A percentile compares a stretch with the other conserved stretches of the same genome.
Evolutionary conservation across 2,113 vertebrate species (phyloP).

Genomic region (Pardalotus punctatus): DNA sequence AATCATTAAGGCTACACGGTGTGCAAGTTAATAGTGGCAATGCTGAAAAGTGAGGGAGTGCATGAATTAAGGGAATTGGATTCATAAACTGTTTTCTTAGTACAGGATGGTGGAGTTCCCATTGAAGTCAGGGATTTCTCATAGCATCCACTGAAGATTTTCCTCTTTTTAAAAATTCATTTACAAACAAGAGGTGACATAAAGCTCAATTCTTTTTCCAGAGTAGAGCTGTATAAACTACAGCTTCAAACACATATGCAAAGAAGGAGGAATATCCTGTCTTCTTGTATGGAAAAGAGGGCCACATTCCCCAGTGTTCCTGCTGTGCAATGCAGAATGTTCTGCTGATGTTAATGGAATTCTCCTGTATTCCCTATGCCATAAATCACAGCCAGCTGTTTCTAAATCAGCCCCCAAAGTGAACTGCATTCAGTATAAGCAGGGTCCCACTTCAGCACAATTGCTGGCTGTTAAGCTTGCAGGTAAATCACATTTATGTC

Average conservation of each 20-base stretch:
- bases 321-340: neutral
- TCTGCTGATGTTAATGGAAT: neutral
- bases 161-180: neutral
- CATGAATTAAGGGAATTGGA: neutral
- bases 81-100: neutral
- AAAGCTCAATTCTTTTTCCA: neutral
- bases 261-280: neutral
- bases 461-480: neutral
- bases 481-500: conserved; percentile 21
- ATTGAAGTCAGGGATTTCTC: neutral
- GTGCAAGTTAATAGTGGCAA: conserved; percentile 6
- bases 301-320: neutral
- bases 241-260: neutral
- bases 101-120: neutral
- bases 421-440: neutral
- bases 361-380: neutral
- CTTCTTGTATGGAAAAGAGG: neutral
- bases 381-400: neutral
- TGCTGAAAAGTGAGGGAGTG: neutral
- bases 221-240: neutral
- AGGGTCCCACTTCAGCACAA: neutral
- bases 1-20: conserved; percentile 12
- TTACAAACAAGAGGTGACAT: neutral
- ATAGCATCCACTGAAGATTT: neutral
- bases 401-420: neutral